Percentiles rank a stretch among this genome's conserved stretches.
These are phyloP conservation scores for Drosophila percnosoma DNA, from an alignment of 2,888 invertebrate genomes.

Conservation along the genomic window DNA sequence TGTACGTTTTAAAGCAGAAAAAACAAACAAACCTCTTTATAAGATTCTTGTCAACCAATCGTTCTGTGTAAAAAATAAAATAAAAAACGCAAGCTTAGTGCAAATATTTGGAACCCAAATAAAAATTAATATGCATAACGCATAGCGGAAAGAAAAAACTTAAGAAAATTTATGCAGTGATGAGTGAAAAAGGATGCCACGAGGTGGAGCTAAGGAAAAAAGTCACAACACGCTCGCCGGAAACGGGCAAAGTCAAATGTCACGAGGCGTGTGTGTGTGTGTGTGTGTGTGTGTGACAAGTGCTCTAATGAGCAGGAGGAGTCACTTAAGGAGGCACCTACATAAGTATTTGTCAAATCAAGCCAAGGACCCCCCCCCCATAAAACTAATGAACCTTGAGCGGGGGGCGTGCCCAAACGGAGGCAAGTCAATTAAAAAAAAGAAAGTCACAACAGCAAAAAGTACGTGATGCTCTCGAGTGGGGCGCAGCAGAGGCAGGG, in stretches of 20 bases:
- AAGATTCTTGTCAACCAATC: not conserved
- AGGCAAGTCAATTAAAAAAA: constrained; percentile 83
- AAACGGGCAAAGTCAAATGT: constrained; percentile 58
- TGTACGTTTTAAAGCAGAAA: not conserved
- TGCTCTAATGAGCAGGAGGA: constrained; percentile 68
- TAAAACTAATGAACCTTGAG: constrained; percentile 71
- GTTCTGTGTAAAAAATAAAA: not conserved
- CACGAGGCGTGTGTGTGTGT: constrained; percentile 47
- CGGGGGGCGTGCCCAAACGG: constrained; percentile 50
- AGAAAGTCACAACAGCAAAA: constrained; percentile 63
- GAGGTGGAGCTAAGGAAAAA: constrained; percentile 14
- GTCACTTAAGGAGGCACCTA: constrained; percentile 41
- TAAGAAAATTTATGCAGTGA: constrained; percentile 75
- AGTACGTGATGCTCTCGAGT: constrained; percentile 78
- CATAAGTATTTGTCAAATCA: constrained; percentile 60
- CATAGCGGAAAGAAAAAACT: constrained; percentile 69
- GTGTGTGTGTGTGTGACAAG: constrained; percentile 48
- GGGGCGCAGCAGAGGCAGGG: not conserved
- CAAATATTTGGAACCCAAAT: constrained; percentile 18
- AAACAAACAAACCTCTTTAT: not conserved
- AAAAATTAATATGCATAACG: constrained; percentile 82
- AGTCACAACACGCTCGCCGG: constrained; percentile 50
- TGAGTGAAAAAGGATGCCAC: constrained; percentile 82
- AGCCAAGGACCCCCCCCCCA: constrained; percentile 18
- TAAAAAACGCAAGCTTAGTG: constrained; percentile 31